Percentiles rank a stretch among this genome's conserved stretches.
phyloP scores from a whole-genome alignment of 2,113 vertebrate species.

The Thryonomys swinderianus region DNA sequence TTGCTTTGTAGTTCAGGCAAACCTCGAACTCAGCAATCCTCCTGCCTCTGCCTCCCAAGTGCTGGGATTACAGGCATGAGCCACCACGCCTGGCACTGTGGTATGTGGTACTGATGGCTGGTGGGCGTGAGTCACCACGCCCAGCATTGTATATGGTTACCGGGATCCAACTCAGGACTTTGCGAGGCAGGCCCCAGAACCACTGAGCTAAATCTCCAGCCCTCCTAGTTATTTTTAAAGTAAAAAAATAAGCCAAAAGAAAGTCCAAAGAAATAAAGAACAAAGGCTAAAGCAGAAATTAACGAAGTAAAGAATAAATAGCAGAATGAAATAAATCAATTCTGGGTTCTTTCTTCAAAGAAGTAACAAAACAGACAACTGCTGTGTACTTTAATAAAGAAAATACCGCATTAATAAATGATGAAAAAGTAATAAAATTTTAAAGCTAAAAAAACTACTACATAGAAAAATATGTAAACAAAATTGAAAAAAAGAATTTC shows the following conservation, averaged over 20 bases:
- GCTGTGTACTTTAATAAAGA: neutral
- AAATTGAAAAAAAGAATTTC: slow-evolving; percentile 21
- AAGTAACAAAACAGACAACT: neutral
- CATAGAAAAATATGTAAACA: neutral
- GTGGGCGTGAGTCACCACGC: too few relatives aligned
- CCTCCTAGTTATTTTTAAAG: neutral
- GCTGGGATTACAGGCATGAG: too few relatives aligned
- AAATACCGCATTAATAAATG: neutral
- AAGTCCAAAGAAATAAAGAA: neutral
- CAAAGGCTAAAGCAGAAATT: neutral
- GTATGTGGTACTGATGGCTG: too few relatives aligned
- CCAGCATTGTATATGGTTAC: too few relatives aligned
- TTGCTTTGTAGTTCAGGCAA: too few relatives aligned
- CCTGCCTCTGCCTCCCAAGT: too few relatives aligned
- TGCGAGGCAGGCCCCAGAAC: too few relatives aligned
- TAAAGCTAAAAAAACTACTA: neutral
- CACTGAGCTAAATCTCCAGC: too few relatives aligned
- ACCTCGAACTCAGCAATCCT: too few relatives aligned
- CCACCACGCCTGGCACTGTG: too few relatives aligned
- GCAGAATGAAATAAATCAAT: neutral
- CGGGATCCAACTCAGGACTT: too few relatives aligned
- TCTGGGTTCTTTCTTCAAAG: neutral
- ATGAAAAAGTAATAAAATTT: slow-evolving; percentile 7
- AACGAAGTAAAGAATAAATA: neutral
- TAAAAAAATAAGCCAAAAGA: neutral